Evolutionary conservation across 2,797 vertebrate genomes (phyloP), one percentile per base, ranked within the genome.

Genomic region (Rhinella marina): DNA sequence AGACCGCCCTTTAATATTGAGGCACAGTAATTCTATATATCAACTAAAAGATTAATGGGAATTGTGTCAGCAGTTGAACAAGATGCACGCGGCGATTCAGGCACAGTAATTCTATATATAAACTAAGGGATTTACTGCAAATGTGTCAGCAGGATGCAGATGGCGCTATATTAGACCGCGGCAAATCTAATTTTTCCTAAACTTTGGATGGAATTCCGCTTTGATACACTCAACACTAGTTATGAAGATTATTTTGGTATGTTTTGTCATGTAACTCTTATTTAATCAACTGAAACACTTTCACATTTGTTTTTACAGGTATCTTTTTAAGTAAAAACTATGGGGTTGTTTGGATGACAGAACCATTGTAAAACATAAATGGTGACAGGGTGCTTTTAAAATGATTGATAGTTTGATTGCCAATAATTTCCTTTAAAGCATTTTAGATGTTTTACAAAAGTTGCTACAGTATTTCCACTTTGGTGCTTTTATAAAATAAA

Each of bases 361-460:
- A 93, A 88, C 87, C 87, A 68, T 90, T 84, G 92, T 92, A 92
- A 93, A 89, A 90, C 80, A 56, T 23, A 25, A 79, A 87, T 92
- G 87, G 86, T 78, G 87, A 87, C 91, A 92, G 90, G 88, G 85
- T 92, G 91, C 91, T 90, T 92, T 92, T 91, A 89, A 91, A 87
- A 87, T 92, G 90, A 93, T 83, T 90, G 91, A 94, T 92, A 92
- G 86, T 48, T 70, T 88, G 87, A 91, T 92, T 92, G 76, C 13
- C 54, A 81, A 87, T 92, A 88, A 90, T 92, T 93, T 93, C 91
- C 90, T 0, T 85, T 92, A 72, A 84, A 88, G 87, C 27, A 88
- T 92, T 92, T 90, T 91, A 48, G 0, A 86, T 91, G 62, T 61
- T 66, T 32, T 41, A 66, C 59, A 86, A 21, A 13, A 80, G 61